A percentile compares a stretch with the other conserved stretches of the same genome.
phyloP scores from a whole-genome alignment of 2,113 vertebrate genomes.

The rat (Rattus norvegicus) region GRCr8 NC_086025.1:53724001-53724500 shows the following conservation, averaged over 20 bases:
- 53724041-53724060: background rate
- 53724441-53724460: background rate
- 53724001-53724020: constrained; percentile 27
- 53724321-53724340: background rate
- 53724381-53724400: background rate
- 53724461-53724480: background rate
- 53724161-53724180: background rate
- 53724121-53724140: background rate
- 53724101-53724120: constrained; percentile 5
- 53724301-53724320: background rate
- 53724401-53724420: background rate
- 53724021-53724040: background rate
- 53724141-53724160: constrained; percentile 15
- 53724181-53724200: constrained; percentile 2
- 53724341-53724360: no score
- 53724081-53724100: background rate
- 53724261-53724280: background rate
- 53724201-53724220: background rate
- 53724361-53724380: background rate
- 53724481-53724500: background rate
- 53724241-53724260: background rate
- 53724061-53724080: background rate
- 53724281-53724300: background rate
- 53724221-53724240: background rate
- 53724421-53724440: background rate